Evolutionary conservation across 2,797 vertebrate genomes (phyloP).

Genomic region (Alauda arvensis): DNA sequence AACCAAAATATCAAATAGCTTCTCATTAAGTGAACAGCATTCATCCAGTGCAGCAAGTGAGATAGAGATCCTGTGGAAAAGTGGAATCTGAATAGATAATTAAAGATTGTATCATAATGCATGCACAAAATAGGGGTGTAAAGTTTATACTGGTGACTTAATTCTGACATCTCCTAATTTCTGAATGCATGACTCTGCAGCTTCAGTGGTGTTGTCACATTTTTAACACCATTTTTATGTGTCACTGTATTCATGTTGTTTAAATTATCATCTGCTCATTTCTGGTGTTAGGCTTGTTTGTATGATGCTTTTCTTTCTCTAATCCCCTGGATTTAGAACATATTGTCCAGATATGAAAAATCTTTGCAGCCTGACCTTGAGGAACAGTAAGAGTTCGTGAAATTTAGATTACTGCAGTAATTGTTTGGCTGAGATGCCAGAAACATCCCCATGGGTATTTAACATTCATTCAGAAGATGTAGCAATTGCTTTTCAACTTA

Average conservation of each 20-base stretch:
- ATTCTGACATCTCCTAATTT: neutral
- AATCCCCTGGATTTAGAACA: neutral
- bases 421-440: constrained; percentile 38
- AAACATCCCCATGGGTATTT: constrained; percentile 13
- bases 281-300: neutral
- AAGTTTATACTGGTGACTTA: neutral
- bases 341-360: constrained; percentile 42
- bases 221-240: neutral
- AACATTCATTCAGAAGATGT: constrained; percentile 1
- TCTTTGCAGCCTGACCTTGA: constrained; percentile 47
- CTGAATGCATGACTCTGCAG: neutral
- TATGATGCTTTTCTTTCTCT: constrained; percentile 17
- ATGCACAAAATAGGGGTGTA: neutral
- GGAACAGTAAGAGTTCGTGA: constrained; percentile 39
- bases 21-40: constrained; percentile 8
- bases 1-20: constrained; percentile 16
- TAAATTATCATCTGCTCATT: neutral
- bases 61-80: constrained; percentile 3
- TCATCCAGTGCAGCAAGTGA: neutral
- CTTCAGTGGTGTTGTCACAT: neutral
- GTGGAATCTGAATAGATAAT: neutral
- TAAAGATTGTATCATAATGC: constrained; percentile 19
- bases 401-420: constrained; percentile 58
- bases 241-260: neutral
- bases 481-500: neutral